Percentiles rank a stretch among this genome's conserved stretches.
Conservation (phyloP, 2,888 invertebrate species). For the Nowickia ferox region DNA sequence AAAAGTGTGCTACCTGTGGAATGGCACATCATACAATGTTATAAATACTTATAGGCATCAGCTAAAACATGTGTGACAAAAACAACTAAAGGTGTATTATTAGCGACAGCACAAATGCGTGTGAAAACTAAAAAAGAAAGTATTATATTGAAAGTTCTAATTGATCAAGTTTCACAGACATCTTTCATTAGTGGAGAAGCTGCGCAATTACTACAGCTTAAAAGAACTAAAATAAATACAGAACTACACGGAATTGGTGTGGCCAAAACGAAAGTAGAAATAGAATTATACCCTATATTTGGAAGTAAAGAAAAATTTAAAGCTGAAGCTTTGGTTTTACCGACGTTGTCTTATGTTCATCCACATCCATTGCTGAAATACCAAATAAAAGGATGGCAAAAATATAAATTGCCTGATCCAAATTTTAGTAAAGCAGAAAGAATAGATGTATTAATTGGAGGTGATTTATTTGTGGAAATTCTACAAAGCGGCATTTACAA, state of each 20-base stretch:
- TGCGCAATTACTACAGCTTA: background rate
- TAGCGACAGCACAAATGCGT: no score
- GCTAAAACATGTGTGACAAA: background rate
- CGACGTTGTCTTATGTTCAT: conserved; percentile 2
- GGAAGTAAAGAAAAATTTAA: conserved; percentile 7
- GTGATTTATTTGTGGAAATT: conserved; percentile 1
- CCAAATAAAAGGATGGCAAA: conserved; percentile 1
- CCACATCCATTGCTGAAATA: background rate
- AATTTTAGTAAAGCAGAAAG: no score
- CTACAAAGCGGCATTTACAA: conserved; percentile 1
- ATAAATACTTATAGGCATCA: background rate
- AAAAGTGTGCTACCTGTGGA: background rate
- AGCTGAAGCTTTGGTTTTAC: conserved; percentile 1
- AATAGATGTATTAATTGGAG: background rate
- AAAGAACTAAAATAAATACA: background rate
- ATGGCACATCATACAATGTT: background rate
- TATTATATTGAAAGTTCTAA: background rate
- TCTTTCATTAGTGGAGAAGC: background rate
- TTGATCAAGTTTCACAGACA: background rate
- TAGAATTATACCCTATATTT: conserved; percentile 8
- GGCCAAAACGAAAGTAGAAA: background rate
- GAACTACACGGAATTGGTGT: background rate
- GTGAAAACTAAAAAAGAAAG: no score
- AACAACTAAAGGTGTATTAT: no score
- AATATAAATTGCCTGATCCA: background rate